Evolutionary conservation across 2,113 vertebrate genomes (phyloP).

Genomic region (Grantiella picta): DNA sequence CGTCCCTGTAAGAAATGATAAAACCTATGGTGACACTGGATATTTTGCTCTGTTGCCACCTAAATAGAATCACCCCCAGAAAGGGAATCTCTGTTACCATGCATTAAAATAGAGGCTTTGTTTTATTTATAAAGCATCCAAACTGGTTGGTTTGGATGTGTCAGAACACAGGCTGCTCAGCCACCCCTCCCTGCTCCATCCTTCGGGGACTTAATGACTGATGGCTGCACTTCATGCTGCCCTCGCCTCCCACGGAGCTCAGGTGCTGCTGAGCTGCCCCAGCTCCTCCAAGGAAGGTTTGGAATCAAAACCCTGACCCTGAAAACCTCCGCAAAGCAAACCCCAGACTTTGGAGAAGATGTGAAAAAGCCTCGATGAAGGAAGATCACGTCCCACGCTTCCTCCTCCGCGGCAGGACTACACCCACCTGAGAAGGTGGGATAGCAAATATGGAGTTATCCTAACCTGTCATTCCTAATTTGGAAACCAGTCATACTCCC

Average conservation of each 20-base stretch:
- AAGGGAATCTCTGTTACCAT: slow-evolving; percentile 39
- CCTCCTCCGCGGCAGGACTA: not conserved
- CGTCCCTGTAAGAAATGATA: not conserved
- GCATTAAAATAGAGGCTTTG: slow-evolving; percentile 29
- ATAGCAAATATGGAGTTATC: not conserved
- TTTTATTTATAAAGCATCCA: slow-evolving; percentile 52
- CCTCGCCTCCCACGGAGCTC: not conserved
- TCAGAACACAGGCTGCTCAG: slow-evolving; percentile 5
- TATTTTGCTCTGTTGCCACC: slow-evolving; percentile 39
- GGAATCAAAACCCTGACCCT: not conserved
- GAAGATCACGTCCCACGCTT: not conserved
- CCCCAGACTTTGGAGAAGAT: not conserved
- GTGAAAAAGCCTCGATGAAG: not conserved
- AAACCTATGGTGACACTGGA: slow-evolving; percentile 30
- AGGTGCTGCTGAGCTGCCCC: not conserved
- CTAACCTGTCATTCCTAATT: slow-evolving; percentile 39
- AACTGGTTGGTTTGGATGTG: slow-evolving; percentile 50
- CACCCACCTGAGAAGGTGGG: not conserved
- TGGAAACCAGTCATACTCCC: slow-evolving; percentile 23
- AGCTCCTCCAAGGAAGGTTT: not conserved
- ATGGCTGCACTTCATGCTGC: not conserved
- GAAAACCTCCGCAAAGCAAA: not conserved
- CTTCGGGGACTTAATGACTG: not conserved
- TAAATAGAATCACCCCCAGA: slow-evolving; percentile 29
- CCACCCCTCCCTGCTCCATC: slow-evolving; percentile 5